phyloP scores from a whole-genome alignment of 2,888 invertebrate species.

The Sicus ferrugineus region DNA sequence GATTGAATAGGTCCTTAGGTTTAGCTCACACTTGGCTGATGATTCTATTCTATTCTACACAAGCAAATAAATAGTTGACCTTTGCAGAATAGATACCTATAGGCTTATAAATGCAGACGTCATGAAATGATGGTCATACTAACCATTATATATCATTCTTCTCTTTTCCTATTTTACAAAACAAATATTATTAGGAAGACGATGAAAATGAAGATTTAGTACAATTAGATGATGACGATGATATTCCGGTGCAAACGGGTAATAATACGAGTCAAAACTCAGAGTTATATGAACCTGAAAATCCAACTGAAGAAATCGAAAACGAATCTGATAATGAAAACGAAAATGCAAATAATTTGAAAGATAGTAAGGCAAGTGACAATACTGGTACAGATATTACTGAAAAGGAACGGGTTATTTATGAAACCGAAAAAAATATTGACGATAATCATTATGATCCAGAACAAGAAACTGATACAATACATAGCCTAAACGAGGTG shows the following conservation, averaged over 20 bases:
- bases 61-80: too few relatives aligned
- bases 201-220: slow-evolving; percentile 65
- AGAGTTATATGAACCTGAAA: slow-evolving; percentile 62
- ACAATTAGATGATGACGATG: slow-evolving; percentile 63
- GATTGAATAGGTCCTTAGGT: too few relatives aligned
- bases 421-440: slow-evolving; percentile 34
- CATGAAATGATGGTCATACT: slow-evolving; percentile 57
- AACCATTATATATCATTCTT: slow-evolving; percentile 67
- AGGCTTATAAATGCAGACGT: slow-evolving; percentile 44
- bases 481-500: slow-evolving; percentile 23
- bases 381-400: neutral
- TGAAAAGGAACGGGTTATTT: slow-evolving; percentile 36
- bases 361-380: slow-evolving; percentile 22
- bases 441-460: slow-evolving; percentile 38
- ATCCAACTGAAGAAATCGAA: slow-evolving; percentile 56
- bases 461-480: slow-evolving; percentile 34
- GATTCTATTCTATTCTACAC: too few relatives aligned
- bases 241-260: slow-evolving; percentile 60
- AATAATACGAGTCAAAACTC: slow-evolving; percentile 41
- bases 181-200: slow-evolving; percentile 65
- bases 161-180: slow-evolving; percentile 64
- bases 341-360: slow-evolving; percentile 32
- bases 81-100: slow-evolving; percentile 8
- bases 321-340: slow-evolving; percentile 40
- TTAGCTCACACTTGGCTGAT: too few relatives aligned